These are phyloP conservation scores for Jacana jacana DNA, from an alignment of 2,113 vertebrate genomes.

Conservation along the genomic window DNA sequence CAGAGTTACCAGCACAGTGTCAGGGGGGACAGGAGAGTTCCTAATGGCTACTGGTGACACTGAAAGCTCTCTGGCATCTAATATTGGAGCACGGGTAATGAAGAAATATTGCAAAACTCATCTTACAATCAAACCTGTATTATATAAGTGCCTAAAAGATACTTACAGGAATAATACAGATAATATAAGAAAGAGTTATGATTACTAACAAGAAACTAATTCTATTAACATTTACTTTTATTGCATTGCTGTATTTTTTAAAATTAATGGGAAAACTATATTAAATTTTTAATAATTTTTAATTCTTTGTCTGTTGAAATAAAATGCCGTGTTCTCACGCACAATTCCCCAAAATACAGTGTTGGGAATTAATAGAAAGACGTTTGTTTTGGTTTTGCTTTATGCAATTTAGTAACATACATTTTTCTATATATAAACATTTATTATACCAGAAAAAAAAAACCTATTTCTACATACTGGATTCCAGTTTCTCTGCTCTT, in stretches of 20 bases:
- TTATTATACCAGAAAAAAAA: background rate
- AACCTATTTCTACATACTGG: background rate
- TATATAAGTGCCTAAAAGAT: background rate
- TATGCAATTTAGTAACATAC: background rate
- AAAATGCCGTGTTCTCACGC: background rate
- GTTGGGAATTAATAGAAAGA: background rate
- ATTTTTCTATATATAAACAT: background rate
- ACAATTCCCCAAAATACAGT: background rate
- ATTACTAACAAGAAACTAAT: background rate
- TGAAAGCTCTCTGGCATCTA: background rate
- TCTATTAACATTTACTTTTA: background rate
- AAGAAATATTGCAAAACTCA: background rate
- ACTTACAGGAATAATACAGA: background rate
- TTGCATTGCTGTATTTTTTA: background rate
- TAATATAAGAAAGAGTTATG: background rate
- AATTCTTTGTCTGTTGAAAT: background rate
- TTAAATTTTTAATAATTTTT: background rate
- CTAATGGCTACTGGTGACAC: background rate
- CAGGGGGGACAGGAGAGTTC: background rate
- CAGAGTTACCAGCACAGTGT: background rate
- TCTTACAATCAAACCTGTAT: background rate
- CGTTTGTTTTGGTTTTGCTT: background rate
- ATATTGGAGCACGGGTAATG: fast-evolving
- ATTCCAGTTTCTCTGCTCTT: background rate
- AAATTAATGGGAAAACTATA: background rate